Conservation (phyloP, 64 coral and sea anemone genomes). For the Acropora yongei region DNA sequence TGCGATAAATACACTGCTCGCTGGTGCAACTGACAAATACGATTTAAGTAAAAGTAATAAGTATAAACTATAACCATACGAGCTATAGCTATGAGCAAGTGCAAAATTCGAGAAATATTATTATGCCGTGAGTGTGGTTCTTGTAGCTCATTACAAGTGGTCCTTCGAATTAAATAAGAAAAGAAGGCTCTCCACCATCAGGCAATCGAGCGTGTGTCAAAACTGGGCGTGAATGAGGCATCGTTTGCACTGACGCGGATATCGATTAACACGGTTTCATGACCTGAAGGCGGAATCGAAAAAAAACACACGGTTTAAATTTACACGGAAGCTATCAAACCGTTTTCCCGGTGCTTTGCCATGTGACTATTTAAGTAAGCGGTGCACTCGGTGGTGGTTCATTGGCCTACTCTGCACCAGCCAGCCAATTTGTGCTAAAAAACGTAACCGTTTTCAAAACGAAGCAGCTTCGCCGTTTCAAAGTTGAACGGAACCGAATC, state of each 20-base stretch:
- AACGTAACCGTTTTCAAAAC: no score
- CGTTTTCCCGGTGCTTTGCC: no score
- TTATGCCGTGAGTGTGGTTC: background rate
- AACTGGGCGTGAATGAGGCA: background rate
- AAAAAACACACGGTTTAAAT: background rate
- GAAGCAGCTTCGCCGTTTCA: no score
- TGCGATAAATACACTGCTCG: background rate
- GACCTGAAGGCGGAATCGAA: background rate
- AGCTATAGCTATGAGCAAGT: conserved; percentile 2
- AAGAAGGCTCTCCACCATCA: background rate
- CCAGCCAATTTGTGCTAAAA: no score
- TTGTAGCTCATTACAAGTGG: background rate
- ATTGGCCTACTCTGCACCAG: no score
- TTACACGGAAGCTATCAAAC: background rate
- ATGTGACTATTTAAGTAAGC: no score
- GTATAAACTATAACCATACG: background rate
- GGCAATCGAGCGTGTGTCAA: background rate
- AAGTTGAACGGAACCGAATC: no score
- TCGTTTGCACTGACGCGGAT: background rate
- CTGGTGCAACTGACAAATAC: background rate
- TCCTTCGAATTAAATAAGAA: background rate
- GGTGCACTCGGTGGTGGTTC: no score
- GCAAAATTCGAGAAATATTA: background rate
- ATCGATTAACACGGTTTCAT: background rate
- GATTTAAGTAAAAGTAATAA: conserved; percentile 12